These are phyloP conservation scores for Lepidothrix coronata DNA, from an alignment of 2,113 vertebrate species.

Conservation along the genomic window DNA sequence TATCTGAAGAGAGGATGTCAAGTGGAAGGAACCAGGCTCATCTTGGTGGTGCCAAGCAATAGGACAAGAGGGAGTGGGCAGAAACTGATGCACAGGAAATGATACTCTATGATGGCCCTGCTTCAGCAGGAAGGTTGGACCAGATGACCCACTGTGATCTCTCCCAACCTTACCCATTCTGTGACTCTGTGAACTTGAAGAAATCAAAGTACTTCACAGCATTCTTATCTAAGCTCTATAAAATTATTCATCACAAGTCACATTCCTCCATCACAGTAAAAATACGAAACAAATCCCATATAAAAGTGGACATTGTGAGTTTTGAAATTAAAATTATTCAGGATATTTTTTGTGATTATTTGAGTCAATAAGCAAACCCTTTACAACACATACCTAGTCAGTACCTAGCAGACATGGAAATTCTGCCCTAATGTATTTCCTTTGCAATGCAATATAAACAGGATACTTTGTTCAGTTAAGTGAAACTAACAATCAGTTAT, in stretches of 20 bases:
- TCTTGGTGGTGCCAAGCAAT: no score
- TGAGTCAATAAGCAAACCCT: background rate
- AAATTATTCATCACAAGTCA: background rate
- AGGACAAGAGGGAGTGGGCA: background rate
- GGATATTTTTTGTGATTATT: background rate
- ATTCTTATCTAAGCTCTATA: background rate
- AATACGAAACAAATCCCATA: background rate
- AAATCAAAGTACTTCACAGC: background rate
- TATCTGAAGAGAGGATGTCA: background rate
- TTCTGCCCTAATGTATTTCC: background rate
- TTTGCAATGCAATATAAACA: background rate
- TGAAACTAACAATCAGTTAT: background rate
- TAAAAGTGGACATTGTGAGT: background rate
- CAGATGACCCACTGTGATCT: background rate
- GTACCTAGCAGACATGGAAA: background rate
- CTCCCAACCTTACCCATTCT: background rate
- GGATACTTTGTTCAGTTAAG: background rate
- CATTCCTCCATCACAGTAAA: background rate
- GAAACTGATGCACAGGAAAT: background rate
- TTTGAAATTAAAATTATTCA: background rate
- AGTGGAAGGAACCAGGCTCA: background rate
- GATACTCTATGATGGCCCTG: background rate
- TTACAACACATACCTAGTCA: background rate
- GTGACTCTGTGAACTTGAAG: background rate
- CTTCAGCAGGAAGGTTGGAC: background rate